Evolutionary conservation across 2,888 invertebrate species (phyloP), one percentile per base, ranked within the genome.

Genomic region (Mesodorylaimus sp.): DNA sequence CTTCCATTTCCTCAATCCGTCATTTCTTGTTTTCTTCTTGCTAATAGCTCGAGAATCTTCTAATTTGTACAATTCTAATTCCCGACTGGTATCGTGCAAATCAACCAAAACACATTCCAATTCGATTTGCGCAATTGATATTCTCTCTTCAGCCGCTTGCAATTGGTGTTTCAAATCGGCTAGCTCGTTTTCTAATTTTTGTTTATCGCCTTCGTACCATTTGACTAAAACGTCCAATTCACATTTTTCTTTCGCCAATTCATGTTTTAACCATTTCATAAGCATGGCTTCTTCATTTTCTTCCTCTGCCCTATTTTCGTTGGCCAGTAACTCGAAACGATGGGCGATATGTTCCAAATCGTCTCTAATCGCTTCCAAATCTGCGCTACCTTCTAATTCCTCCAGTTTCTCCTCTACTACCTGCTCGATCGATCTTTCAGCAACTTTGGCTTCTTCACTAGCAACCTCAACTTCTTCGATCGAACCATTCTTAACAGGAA

Each of bases 141-240:
- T 39, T 44, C 43, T 1, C 19, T 19, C 24, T 38, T 26, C 23
- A 45, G 27, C 7, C 38, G 5, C n/a, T 3, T 27, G 2, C 3
- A 44, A 45, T n/a, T 45, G 36, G 2, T 7, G 5, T 26, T 43
- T 39, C 13, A 45, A 21, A 23, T 19, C 21, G 2, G n/a, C 19
- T 50, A 60, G 41, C 38, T 58, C 57, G 23, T 48, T 47, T 27
- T 56, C 56, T 48, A 60, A 50, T 7, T 50, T 53, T 32, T 50
- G 51, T 50, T 54, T 50, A 49, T 60, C 58, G 36, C 54, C 54
- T 38, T 56, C 54, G 21, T 58, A 57, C 60, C 48, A 49, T n/a
- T 28, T 45, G 5, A 3, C 23, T 25, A 52, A 10, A 16, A 37
- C 46, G 13, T 52, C 52, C 32, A 52, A 26, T 24, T 52, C 52